Conservation (phyloP, 2,888 invertebrate genomes). For the Cheilosia vulpina region DNA sequence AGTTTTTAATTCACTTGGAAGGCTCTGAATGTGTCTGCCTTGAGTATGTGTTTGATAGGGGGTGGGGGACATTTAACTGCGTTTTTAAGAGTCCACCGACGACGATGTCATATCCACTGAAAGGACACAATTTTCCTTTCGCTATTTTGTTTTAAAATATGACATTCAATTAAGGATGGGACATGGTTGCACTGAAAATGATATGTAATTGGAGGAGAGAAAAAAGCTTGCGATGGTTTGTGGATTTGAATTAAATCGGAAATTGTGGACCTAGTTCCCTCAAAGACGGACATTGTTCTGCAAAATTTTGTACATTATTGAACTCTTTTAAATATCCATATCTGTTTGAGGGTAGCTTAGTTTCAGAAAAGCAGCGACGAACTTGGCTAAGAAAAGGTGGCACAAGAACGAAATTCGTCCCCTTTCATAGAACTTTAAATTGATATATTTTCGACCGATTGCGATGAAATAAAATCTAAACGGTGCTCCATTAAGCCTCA, state of each 20-base stretch:
- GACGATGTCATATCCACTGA: conserved; percentile 35
- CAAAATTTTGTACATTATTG: too few species aligned
- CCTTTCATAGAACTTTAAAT: too few species aligned
- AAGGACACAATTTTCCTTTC: conserved; percentile 38
- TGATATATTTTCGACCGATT: too few species aligned
- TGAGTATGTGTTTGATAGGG: conserved; percentile 32
- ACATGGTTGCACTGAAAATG: conserved; percentile 12
- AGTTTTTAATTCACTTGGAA: conserved; percentile 65
- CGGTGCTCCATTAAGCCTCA: too few species aligned
- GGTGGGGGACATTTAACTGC: conserved; percentile 28
- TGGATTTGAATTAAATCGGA: background rate
- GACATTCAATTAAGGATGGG: conserved; percentile 41
- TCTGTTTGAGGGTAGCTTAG: too few species aligned
- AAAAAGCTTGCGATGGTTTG: background rate
- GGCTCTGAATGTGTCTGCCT: conserved; percentile 24
- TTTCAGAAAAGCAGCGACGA: too few species aligned
- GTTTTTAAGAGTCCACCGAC: background rate
- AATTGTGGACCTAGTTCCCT: too few species aligned
- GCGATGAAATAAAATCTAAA: too few species aligned
- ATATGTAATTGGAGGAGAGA: background rate
- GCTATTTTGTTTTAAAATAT: conserved; percentile 25
- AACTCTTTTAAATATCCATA: too few species aligned
- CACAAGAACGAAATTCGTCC: too few species aligned
- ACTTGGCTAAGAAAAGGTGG: too few species aligned
- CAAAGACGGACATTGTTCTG: too few species aligned